These are phyloP conservation scores for Lasioglossum albipes DNA, from an alignment of 1,140 invertebrate genomes.

Conservation along the genomic window DNA sequence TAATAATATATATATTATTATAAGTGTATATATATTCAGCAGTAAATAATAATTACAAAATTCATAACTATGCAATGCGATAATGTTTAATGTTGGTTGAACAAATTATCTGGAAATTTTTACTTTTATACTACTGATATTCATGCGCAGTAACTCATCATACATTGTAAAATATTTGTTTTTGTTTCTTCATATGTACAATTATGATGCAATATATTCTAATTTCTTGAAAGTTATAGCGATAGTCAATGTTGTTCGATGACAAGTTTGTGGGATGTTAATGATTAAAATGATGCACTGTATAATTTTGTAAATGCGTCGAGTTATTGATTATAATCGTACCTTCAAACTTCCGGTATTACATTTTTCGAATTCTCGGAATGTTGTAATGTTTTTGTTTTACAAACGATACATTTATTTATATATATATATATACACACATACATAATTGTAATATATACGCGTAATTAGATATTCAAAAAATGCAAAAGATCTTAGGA, in stretches of 20 bases:
- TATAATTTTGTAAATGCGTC: conserved; percentile 17
- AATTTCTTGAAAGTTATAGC: conserved; percentile 10
- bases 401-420: conserved; percentile 15
- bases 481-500: neutral
- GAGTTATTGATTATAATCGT: too few species aligned
- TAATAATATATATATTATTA: too few species aligned
- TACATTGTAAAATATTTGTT: conserved; percentile 1
- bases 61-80: neutral
- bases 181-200: conserved; percentile 39
- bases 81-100: conserved; percentile 1
- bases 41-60: conserved; percentile 9
- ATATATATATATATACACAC: conserved; percentile 7
- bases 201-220: conserved; percentile 13
- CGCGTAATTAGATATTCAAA: neutral
- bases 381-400: conserved; percentile 37
- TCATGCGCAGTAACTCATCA: neutral
- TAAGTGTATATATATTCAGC: neutral
- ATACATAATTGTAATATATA: neutral
- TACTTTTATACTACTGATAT: conserved; percentile 16
- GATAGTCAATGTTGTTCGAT: conserved; percentile 35
- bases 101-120: neutral
- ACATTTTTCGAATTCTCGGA: conserved; percentile 38
- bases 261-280: conserved; percentile 20
- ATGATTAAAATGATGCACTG: neutral
- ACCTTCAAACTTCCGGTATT: neutral